Evolutionary conservation across 2,888 invertebrate genomes (phyloP).

Genomic region (Merodon equestris): DNA sequence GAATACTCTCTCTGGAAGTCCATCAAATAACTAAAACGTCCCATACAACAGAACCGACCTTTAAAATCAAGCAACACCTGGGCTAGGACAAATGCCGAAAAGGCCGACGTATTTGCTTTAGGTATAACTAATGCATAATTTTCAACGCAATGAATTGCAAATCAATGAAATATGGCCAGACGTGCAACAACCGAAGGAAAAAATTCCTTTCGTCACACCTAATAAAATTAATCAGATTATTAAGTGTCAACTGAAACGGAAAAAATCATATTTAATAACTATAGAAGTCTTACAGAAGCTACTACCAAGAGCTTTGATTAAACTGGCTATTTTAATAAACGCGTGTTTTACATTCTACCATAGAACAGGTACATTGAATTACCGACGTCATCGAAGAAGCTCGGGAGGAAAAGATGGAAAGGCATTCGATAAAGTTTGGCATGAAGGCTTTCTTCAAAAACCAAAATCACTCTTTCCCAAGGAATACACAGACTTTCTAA

Average conservation of each 20-base stretch:
- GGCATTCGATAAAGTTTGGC: too few relatives aligned
- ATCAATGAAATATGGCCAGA: not conserved
- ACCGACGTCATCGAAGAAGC: too few relatives aligned
- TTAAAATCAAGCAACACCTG: slow-evolving; percentile 7
- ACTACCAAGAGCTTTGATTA: too few relatives aligned
- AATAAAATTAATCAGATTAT: slow-evolving; percentile 4
- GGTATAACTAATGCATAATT: slow-evolving; percentile 1
- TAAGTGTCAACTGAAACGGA: not conserved
- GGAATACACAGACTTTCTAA: too few relatives aligned
- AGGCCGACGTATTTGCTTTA: slow-evolving; percentile 6
- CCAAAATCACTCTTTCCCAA: too few relatives aligned
- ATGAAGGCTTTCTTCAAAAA: too few relatives aligned
- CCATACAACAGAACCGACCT: not conserved
- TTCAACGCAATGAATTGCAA: slow-evolving; percentile 2
- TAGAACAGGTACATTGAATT: too few relatives aligned
- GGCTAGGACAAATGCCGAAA: slow-evolving; percentile 4
- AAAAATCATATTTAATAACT: slow-evolving; percentile 1
- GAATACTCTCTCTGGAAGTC: slow-evolving; percentile 4
- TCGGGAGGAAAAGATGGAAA: too few relatives aligned
- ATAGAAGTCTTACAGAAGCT: too few relatives aligned
- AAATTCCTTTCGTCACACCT: not conserved
- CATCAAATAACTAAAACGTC: too few relatives aligned
- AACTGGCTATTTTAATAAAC: too few relatives aligned
- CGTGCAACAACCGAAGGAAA: not conserved
- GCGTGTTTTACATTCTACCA: too few relatives aligned